Base-by-base conservation (phyloP, 2,113 vertebrate species). In the Cacatua alba region DNA sequence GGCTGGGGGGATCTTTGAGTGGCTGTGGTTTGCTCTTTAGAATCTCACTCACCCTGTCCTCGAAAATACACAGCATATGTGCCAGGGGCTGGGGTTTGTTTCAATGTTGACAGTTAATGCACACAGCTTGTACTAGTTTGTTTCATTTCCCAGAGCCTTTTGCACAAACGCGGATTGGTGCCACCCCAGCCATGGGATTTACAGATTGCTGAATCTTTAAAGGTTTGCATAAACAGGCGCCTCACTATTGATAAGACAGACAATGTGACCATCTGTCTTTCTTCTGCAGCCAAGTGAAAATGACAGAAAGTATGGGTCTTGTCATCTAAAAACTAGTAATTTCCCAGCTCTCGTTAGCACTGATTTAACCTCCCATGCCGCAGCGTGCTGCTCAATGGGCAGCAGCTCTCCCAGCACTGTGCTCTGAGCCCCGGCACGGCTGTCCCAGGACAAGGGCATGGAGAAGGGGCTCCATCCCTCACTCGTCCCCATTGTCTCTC, bases 111-210 rank as follows among this genome's bases (percentile, higher is more conserved):
- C 83, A 86, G 88, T 44, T 37, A 93, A 84, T 77, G 86, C 71
- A 63, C 92, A 95, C 88, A 95, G 88, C 82, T 88, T 94, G 94
- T 60, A 69, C 65, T 82, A 48, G 62, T 90, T 92, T 76, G 79
- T 92, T 91, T 52, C 14, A 0, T 95, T 70, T 82, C 80, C 23
- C 76, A 29, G 88, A 95, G 79, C 68, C 90, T 49, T 72, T 71
- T 88, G 85, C 86, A 90, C 70, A 23, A 70, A 60, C 5, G 72
- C 8, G 15, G 51, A 33, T 88, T 76, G 25, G 29, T 29, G 82
- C 75, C 26, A 41, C 90, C 70, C 77, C 82, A 96, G 93, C 84
- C 92, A 8, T 8, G 86, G 93, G 94, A 79, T 82, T 74, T 84
- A 35, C 93, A 88, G 79, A 28, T 33, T 94, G 91, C 78, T 62